Evolutionary conservation across 1,140 invertebrate species (phyloP).

Genomic region (Ceratosolen fusciceps): DNA sequence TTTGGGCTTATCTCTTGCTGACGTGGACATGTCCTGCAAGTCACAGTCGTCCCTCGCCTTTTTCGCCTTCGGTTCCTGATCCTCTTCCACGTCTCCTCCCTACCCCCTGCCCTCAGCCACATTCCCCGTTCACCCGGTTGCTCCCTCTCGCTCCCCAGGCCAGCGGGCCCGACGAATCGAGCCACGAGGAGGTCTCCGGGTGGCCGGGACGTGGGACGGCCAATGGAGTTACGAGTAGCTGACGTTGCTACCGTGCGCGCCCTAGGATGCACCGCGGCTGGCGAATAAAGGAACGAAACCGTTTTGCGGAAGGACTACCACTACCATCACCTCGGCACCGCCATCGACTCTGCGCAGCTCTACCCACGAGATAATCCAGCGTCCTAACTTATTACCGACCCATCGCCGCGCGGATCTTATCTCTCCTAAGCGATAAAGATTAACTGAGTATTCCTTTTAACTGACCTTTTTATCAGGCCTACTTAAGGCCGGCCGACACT

Average conservation of each 20-base stretch:
- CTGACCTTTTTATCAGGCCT: slow-evolving; percentile 29
- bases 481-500: slow-evolving; percentile 20
- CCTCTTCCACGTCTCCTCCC: neutral
- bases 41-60: slow-evolving; percentile 4
- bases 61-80: neutral
- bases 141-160: too few species aligned
- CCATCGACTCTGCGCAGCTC: neutral
- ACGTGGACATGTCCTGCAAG: slow-evolving; percentile 21
- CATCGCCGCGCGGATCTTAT: slow-evolving; percentile 15
- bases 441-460: neutral
- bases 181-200: neutral
- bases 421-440: slow-evolving; percentile 16
- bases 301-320: neutral
- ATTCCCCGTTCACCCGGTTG: too few species aligned
- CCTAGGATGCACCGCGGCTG: neutral
- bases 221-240: neutral
- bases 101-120: neutral
- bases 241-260: neutral
- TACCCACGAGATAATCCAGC: neutral
- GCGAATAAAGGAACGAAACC: slow-evolving; percentile 11
- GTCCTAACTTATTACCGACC: neutral
- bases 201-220: too few species aligned
- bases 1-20: slow-evolving; percentile 16
- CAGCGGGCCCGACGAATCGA: too few species aligned
- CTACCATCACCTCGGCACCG: slow-evolving; percentile 6